phyloP scores from a whole-genome alignment of 2,797 vertebrate species.

The Halcyon badia region DNA sequence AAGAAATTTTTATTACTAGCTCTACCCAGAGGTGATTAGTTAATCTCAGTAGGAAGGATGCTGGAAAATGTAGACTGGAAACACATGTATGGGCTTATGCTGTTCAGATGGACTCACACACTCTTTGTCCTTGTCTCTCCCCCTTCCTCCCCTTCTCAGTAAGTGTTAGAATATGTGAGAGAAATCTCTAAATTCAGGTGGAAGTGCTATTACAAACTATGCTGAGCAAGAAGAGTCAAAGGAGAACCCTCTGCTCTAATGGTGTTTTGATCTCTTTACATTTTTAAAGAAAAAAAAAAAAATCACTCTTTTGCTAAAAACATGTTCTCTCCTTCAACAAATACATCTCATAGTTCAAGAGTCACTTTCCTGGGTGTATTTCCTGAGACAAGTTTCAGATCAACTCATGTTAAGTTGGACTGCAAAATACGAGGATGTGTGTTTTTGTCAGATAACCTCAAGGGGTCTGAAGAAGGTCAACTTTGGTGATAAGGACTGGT shows the following conservation, averaged over 20 bases:
- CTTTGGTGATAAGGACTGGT: not conserved
- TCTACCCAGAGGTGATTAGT: not conserved
- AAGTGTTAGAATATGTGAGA: constrained; percentile 25
- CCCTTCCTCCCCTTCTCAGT: not conserved
- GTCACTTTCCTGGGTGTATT: not conserved
- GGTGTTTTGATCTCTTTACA: not conserved
- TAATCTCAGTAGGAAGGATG: not conserved
- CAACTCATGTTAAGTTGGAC: not conserved
- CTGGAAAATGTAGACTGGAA: not conserved
- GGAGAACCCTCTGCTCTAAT: not conserved
- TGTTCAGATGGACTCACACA: not conserved
- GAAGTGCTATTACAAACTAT: not conserved
- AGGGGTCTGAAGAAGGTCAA: not conserved
- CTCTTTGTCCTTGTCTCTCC: constrained; percentile 39
- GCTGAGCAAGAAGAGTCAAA: not conserved
- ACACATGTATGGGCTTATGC: not conserved
- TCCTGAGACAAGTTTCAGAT: not conserved
- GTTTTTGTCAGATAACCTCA: not conserved
- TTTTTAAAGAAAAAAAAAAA: not conserved
- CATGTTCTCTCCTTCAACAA: not conserved
- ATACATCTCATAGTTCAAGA: not conserved
- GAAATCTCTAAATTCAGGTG: constrained; percentile 1
- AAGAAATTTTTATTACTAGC: not conserved
- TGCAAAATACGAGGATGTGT: not conserved
- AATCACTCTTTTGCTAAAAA: not conserved